Percentiles rank a stretch among this genome's conserved stretches.
Conservation (phyloP, 2,888 invertebrate genomes). For the Rotaria macrura region DNA sequence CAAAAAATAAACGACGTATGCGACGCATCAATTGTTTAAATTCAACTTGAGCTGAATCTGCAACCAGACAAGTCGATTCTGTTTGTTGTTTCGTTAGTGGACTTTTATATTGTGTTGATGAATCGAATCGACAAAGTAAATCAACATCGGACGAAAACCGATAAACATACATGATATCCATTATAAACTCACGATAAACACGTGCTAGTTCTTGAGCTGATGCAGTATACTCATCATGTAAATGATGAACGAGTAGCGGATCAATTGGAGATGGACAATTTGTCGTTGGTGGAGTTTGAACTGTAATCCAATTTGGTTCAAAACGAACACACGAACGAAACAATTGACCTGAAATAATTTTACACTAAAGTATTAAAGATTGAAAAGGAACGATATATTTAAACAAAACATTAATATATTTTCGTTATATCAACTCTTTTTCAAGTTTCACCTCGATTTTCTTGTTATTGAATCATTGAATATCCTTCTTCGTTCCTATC, state of each 20-base stretch:
- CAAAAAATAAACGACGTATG: not conserved
- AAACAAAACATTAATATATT: too few relatives aligned
- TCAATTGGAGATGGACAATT: not conserved
- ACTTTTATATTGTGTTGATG: not conserved
- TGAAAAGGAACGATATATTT: not conserved
- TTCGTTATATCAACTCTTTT: too few relatives aligned
- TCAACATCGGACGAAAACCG: not conserved
- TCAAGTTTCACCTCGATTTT: too few relatives aligned
- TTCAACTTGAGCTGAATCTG: slow-evolving; percentile 7
- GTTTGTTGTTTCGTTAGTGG: not conserved
- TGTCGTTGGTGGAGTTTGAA: not conserved
- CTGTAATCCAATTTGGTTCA: not conserved
- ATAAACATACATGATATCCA: slow-evolving; percentile 12
- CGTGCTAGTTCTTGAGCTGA: not conserved
- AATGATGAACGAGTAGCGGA: slow-evolving; percentile 4
- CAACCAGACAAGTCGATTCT: not conserved
- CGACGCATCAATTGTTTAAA: not conserved
- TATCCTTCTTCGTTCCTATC: too few relatives aligned
- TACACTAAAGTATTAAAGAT: not conserved
- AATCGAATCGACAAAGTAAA: slow-evolving; percentile 2
- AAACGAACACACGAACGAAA: slow-evolving; percentile 1
- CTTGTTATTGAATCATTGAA: too few relatives aligned
- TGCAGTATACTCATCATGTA: not conserved
- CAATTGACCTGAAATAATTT: not conserved
- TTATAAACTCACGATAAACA: not conserved